These are phyloP conservation scores for Aviceda subcristata DNA, from an alignment of 2,113 vertebrate genomes.

Conservation along the genomic window DNA sequence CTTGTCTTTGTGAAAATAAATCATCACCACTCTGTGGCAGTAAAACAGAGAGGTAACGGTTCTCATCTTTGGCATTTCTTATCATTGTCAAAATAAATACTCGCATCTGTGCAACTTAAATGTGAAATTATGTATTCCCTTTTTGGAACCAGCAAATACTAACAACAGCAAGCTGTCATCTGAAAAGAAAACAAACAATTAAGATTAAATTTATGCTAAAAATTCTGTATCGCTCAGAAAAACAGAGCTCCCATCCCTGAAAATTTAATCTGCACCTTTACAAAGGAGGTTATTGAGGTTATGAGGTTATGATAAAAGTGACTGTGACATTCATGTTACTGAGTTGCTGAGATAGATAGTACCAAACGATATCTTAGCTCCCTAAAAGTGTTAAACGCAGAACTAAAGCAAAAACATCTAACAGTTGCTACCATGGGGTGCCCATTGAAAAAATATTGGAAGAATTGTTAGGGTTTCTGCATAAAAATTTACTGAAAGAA, in stretches of 20 bases:
- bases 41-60: conserved; percentile 24
- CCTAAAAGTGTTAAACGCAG: background rate
- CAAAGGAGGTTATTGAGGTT: background rate
- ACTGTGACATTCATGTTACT: background rate
- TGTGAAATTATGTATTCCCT: background rate
- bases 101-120: conserved; percentile 26
- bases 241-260: background rate
- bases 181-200: background rate
- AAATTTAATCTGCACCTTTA: background rate
- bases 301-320: background rate
- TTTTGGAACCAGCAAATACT: background rate
- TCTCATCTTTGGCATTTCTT: background rate
- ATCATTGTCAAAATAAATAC: conserved; percentile 49
- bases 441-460: background rate
- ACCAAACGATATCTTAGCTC: background rate
- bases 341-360: background rate
- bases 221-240: background rate
- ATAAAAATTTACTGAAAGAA: background rate
- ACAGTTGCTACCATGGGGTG: background rate
- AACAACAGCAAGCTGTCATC: background rate
- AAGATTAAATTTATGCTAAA: background rate
- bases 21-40: background rate
- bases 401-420: background rate
- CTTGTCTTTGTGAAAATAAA: conserved; percentile 40
- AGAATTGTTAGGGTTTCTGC: background rate